Percentiles rank a stretch among this genome's conserved stretches.
These are phyloP conservation scores for Speoplatyrhinus poulsoni DNA, from an alignment of 2,113 vertebrate species.

Conservation along the genomic window DNA sequence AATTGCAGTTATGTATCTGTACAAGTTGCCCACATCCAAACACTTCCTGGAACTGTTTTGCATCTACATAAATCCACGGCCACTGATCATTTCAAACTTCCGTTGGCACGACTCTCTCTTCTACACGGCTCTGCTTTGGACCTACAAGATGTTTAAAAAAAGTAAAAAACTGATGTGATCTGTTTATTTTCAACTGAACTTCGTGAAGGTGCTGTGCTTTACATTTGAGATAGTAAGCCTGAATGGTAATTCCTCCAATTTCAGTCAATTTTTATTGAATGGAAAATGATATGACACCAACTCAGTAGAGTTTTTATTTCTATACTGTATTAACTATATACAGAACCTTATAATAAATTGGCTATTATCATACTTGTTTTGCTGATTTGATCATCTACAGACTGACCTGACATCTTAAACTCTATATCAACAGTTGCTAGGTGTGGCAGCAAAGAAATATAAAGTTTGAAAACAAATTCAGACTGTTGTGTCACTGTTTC, in stretches of 20 bases:
- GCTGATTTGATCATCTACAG: neutral
- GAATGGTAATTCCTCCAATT: too few relatives aligned
- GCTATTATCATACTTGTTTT: slow-evolving; percentile 28
- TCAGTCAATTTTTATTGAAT: neutral
- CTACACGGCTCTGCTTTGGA: too few relatives aligned
- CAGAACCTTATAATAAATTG: slow-evolving; percentile 59
- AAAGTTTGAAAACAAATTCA: slow-evolving; percentile 1
- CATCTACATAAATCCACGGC: too few relatives aligned
- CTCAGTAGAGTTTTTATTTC: slow-evolving; percentile 43
- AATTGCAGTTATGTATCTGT: too few relatives aligned
- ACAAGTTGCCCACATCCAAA: too few relatives aligned
- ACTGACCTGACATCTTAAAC: neutral
- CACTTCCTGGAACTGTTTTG: too few relatives aligned
- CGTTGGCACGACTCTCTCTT: too few relatives aligned
- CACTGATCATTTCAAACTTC: too few relatives aligned
- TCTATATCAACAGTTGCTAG: slow-evolving; percentile 1
- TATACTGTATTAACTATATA: slow-evolving; percentile 33
- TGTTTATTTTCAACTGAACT: too few relatives aligned
- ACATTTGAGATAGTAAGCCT: neutral
- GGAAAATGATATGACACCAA: neutral
- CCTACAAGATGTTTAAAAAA: too few relatives aligned
- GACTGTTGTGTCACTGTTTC: slow-evolving; percentile 4
- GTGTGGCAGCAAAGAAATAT: slow-evolving; percentile 11
- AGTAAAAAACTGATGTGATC: too few relatives aligned
- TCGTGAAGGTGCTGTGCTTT: neutral